Evolutionary conservation across 2,797 vertebrate species (phyloP), one percentile per base, ranked within the genome.

Genomic region (Tapirus indicus): DNA sequence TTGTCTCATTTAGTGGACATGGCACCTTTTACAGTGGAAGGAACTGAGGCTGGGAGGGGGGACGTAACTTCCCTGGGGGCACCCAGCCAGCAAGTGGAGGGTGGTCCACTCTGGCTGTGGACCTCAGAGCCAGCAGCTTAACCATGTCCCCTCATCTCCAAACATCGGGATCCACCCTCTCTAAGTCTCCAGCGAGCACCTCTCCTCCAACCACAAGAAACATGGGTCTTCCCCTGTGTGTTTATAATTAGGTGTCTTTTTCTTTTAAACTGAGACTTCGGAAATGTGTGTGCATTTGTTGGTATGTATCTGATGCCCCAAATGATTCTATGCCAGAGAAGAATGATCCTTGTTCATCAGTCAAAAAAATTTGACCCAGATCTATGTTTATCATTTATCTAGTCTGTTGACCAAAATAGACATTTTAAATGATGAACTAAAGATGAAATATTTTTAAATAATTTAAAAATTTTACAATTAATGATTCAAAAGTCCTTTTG

Each of bases 341-440:
- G 13, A 60, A 20, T 7, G 44, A 32, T 74, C 18, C 35, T 58
- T 69, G n/a, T n/a, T 86, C 62, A 60, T 79, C 14, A n/a, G 72
- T 64, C 78, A 69, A 93, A 90, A 92, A 32, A 7, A 18, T 92
- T 92, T 74, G 14, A n/a, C 44, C 14, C 29, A 25, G 58, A 72
- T 75, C 68, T 82, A 2, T 20, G 21, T 64, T 82, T 88, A 29
- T 71, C 80, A 75, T 64, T 44, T 71, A 69, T 18, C 27, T 23
- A 49, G 74, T 72, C 66, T 41, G 38, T 52, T 38, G 47, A 88
- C 13, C 44, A 77, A 92, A 75, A 49, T 12, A 84, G 47, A 20
- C 13, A 92, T 69, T 96, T 92, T 52, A 84, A 93, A 92, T 85
- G 56, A 79, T 66, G 27, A 7, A 35, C 62, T 97, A 90, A 92